Evolutionary conservation across 2,888 invertebrate genomes (phyloP).

Genomic region (Vannuccia rotundouncinata): DNA sequence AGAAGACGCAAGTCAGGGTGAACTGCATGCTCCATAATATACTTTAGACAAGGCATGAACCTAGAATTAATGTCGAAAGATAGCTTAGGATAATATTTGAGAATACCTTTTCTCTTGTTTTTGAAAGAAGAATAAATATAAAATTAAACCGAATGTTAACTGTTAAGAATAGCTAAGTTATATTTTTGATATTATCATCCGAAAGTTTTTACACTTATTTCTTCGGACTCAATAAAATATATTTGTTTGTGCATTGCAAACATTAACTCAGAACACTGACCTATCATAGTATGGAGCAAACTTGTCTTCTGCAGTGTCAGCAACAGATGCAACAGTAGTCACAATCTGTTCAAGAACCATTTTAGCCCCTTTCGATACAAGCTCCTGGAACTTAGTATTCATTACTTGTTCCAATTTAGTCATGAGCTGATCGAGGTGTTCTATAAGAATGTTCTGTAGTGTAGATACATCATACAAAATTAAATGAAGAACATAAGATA

Average conservation of each 20-base stretch:
- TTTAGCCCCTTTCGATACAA: conserved; percentile 86
- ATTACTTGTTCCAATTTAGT: conserved; percentile 69
- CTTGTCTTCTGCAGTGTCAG: conserved; percentile 92
- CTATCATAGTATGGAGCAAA: conserved; percentile 89
- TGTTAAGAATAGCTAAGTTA: no score
- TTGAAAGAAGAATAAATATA: no score
- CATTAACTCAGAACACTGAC: conserved; percentile 47
- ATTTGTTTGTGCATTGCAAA: no score
- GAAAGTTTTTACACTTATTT: no score
- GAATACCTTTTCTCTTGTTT: no score
- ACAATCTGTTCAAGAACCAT: conserved; percentile 93
- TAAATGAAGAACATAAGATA: not conserved
- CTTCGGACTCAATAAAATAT: no score
- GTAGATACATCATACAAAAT: not conserved
- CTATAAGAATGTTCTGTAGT: conserved; percentile 68
- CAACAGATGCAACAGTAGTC: conserved; percentile 95
- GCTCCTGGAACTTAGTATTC: conserved; percentile 83
- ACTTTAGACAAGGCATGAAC: conserved; percentile 87
- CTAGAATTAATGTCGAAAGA: conserved; percentile 47
- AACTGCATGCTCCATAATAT: conserved; percentile 87
- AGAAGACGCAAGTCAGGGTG: conserved; percentile 67
- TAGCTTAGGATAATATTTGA: no score
- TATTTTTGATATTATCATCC: no score
- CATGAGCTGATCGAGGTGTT: conserved; percentile 84
- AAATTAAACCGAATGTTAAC: no score